A percentile compares a stretch with the other conserved stretches of the same genome.
phyloP scores from a whole-genome alignment of 2,888 invertebrate genomes.

The Lutraria lutraria region DNA sequence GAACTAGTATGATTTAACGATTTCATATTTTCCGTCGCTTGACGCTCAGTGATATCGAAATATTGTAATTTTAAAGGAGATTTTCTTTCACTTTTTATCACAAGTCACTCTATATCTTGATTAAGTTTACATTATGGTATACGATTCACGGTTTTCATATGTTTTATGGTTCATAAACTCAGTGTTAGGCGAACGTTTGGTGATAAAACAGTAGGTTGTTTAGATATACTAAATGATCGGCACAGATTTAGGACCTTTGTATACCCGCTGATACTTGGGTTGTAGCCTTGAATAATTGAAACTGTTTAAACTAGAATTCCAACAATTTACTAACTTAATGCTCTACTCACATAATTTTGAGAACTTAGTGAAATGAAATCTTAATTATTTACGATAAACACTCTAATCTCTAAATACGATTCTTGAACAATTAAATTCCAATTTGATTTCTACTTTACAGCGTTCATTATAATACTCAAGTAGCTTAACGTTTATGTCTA shows the following conservation, averaged over 20 bases:
- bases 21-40: conserved; percentile 27
- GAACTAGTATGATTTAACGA: conserved; percentile 51
- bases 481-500: neutral
- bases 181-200: conserved; percentile 51
- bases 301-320: neutral
- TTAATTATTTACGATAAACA: neutral
- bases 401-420: neutral
- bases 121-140: conserved; percentile 31
- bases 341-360: neutral
- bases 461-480: neutral
- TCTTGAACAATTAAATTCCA: neutral
- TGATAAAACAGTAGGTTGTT: conserved; percentile 51
- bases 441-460: neutral
- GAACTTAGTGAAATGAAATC: neutral
- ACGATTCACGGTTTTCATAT: conserved; percentile 45
- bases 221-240: conserved; percentile 27
- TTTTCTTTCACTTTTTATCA: conserved; percentile 35
- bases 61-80: conserved; percentile 30
- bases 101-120: conserved; percentile 40
- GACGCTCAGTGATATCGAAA: conserved; percentile 28
- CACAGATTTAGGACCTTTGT: conserved; percentile 37
- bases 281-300: conserved; percentile 12
- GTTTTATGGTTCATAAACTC: conserved; percentile 62
- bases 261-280: neutral
- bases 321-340: neutral